Evolutionary conservation across 2,888 invertebrate genomes (phyloP), one percentile per base, ranked within the genome.

Genomic region (Gymnocheta viridis): DNA sequence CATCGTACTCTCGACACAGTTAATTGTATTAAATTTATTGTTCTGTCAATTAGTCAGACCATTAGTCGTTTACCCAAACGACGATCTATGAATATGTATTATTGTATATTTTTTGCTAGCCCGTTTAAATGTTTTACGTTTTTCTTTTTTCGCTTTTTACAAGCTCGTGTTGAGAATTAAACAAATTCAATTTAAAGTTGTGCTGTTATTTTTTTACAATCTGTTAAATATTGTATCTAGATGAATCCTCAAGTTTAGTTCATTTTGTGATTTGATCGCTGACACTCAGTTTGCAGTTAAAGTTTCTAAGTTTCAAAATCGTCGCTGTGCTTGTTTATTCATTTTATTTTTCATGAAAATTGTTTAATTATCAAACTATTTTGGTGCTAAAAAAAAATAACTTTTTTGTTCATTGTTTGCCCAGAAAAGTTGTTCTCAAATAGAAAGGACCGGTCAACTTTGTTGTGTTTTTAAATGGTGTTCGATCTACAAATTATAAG

Each of bases 171-270:
- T 60, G 67, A 81, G 56, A 73, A 81, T 80, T 80, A 60, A 66
- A 72, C 72, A 72, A 73, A 80, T 74, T 69, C 32, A 74, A 54
- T 81, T 74, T 67, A 32, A 80, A 73, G 54, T 54, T 56, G 56
- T 66, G n/a, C 22, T 72, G 35, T 73, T 49, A 22, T 54, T 6
- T 54, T 66, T 78, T 79, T 79, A 64, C 64, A 79, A 79, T 64
- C 79, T 88, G 89, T 90, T 88, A 90, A 90, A 90, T 89, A 89
- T 89, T 89, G 88, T 88, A 89, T 89, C 89, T 88, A 88, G 89
- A 89, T 87, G 89, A 88, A 89, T 88, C 87, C 87, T 86, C 87
- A 86, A 88, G 88, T 90, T 90, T 88, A 90, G 90, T 90, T 88
- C 88, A 89, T 86, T 88, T 88, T 88, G 86, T 88, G 89, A 88